Percentiles rank a stretch among this genome's conserved stretches.
Evolutionary conservation across 2,113 vertebrate genomes (phyloP).

Genomic region (Aptenodytes patagonicus): DNA sequence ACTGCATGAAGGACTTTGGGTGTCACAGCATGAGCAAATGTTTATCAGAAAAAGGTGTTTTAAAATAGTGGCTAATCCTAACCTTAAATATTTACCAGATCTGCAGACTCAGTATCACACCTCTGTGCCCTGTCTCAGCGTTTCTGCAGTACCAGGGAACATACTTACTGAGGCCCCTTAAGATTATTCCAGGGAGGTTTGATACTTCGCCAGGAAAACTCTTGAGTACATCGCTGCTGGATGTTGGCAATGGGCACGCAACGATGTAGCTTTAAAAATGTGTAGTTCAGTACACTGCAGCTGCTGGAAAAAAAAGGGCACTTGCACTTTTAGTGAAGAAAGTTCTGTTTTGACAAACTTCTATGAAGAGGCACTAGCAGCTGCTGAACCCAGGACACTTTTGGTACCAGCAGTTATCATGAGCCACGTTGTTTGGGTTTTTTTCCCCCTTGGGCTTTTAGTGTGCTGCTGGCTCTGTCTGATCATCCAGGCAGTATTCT

Average conservation of each 20-base stretch:
- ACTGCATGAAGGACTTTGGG: background rate
- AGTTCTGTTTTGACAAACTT: background rate
- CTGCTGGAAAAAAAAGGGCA: background rate
- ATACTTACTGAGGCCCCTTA: background rate
- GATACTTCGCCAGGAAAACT: constrained; percentile 22
- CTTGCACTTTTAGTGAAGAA: background rate
- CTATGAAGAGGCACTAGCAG: background rate
- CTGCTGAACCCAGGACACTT: background rate
- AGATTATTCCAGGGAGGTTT: constrained; percentile 21
- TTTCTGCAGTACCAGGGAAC: background rate
- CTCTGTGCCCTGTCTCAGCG: background rate
- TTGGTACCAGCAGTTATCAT: background rate
- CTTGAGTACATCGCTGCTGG: constrained; percentile 4
- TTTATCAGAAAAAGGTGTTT: background rate
- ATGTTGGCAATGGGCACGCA: background rate
- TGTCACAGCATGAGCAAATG: background rate
- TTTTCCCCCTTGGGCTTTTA: background rate
- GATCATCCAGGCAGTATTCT: background rate
- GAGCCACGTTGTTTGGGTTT: fast-evolving
- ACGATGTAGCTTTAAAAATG: background rate
- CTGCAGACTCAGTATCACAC: background rate
- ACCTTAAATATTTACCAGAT: constrained; percentile 26
- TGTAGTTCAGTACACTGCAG: background rate
- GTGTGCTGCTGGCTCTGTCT: background rate
- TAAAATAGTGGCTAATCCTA: background rate